phyloP scores from a whole-genome alignment of 2,797 vertebrate genomes.

The Hybognathus amarus region DNA sequence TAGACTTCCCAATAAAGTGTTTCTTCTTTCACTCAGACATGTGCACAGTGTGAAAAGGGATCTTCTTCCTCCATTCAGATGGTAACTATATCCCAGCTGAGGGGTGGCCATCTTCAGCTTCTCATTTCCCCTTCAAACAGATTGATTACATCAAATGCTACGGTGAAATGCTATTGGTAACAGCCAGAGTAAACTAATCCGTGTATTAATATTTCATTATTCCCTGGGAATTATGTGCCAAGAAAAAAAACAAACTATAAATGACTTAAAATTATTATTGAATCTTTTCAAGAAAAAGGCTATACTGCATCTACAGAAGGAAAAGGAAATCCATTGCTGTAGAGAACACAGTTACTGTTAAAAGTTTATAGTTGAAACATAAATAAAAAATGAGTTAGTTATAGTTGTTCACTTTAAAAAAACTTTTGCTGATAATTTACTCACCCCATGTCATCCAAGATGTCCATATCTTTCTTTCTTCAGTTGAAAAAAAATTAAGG shows the following conservation, averaged over 20 bases:
- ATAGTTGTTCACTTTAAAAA: too few species aligned
- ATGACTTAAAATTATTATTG: neutral
- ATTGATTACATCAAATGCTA: slow-evolving; percentile 68
- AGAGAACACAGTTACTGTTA: neutral
- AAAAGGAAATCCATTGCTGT: neutral
- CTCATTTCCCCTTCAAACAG: slow-evolving; percentile 66
- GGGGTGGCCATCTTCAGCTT: slow-evolving; percentile 70
- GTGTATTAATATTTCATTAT: slow-evolving; percentile 72
- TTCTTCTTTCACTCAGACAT: neutral
- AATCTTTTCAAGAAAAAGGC: neutral
- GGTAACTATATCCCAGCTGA: slow-evolving; percentile 65
- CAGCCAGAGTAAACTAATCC: slow-evolving; percentile 69
- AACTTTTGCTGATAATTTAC: too few species aligned
- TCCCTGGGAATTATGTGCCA: slow-evolving; percentile 76
- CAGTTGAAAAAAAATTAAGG: too few species aligned
- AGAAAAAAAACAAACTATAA: slow-evolving; percentile 53
- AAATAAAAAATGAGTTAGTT: neutral
- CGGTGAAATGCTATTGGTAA: slow-evolving; percentile 57
- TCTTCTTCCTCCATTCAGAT: slow-evolving; percentile 67
- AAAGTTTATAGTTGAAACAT: neutral
- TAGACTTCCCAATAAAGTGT: neutral
- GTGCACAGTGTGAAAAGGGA: slow-evolving; percentile 64
- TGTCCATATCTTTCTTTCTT: too few species aligned
- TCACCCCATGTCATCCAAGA: too few species aligned
- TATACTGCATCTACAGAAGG: neutral